Percentiles rank a stretch among this genome's conserved stretches.
Conservation (phyloP, 2,113 vertebrate genomes). For the Nyctibius bracteatus region DNA sequence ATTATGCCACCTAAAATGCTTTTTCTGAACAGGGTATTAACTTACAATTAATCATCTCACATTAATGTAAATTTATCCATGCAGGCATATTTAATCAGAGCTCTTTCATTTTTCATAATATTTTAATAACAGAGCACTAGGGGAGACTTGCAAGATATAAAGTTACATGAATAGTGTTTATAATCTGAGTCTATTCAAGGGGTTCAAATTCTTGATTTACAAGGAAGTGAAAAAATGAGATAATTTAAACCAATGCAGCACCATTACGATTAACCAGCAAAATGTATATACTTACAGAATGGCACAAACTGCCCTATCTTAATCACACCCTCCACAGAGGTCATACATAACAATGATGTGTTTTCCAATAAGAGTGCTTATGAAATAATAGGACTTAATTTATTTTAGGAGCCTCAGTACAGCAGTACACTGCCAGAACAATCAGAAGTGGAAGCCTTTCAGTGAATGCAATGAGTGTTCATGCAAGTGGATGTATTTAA, state of each 20-base stretch:
- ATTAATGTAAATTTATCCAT: conserved; percentile 62
- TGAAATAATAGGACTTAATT: conserved; percentile 8
- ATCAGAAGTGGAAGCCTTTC: background rate
- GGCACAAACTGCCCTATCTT: background rate
- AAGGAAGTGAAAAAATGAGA: conserved; percentile 18
- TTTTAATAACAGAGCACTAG: conserved; percentile 66
- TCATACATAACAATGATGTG: background rate
- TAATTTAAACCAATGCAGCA: conserved; percentile 30
- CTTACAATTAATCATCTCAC: conserved; percentile 63
- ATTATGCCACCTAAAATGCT: conserved; percentile 49
- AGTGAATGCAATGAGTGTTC: background rate
- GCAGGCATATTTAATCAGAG: conserved; percentile 61
- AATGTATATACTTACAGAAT: background rate
- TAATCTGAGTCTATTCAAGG: conserved; percentile 17
- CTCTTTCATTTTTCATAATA: conserved; percentile 67
- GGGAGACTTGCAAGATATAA: conserved; percentile 45
- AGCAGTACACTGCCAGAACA: background rate
- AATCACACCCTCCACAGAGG: background rate
- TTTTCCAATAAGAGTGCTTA: conserved; percentile 15
- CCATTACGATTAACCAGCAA: conserved; percentile 4
- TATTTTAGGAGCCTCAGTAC: background rate
- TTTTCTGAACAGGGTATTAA: conserved; percentile 42
- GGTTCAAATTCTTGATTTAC: conserved; percentile 2
- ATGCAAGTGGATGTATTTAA: background rate
- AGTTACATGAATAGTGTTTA: conserved; percentile 46